Base-by-base conservation (phyloP, 2,797 vertebrate species). In the Pseudopleuronectes americanus region DNA sequence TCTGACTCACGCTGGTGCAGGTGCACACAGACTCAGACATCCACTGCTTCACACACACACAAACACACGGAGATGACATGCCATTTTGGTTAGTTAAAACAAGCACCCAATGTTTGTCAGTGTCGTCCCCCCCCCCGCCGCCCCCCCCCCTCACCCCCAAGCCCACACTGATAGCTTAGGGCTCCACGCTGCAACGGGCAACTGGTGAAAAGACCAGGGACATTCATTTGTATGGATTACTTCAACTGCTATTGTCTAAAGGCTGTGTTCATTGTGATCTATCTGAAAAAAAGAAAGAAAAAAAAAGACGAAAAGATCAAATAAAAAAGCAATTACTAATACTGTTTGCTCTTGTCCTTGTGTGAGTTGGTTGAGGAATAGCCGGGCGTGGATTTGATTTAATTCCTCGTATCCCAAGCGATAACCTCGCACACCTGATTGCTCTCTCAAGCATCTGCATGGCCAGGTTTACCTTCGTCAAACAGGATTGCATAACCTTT, bases 211-310 rank as follows among this genome's bases (percentile, higher is more conserved):
- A 90, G 86, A 91, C 94, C 93, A 94, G 91, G 94, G 93, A 94
- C 92, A 92, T 94, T 96, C 93, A 93, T 96, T 93, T 96, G 94
- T 96, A 94, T 95, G 94, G 91, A 95, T 96, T 95, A 95, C 96
- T 94, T 96, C 94, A 96, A 95, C 95, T 87, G 92, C 95, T 96
- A 93, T 95, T 96, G 95, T 97, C 96, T 95, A 96, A 95, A 95
- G 92, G 95, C 95, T 97, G 94, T 96, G 96, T 96, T 97, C 94
- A 96, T 95, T 96, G 95, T 97, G 96, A 97, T 94, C 93, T 96
- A 95, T 96, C 95, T 97, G 95, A 89, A 94, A 94, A 95, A 92
- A 93, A 23, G 93, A 58, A 23, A 26, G 92, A 96, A 95, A 96
- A 95, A 92, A 93, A 93, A 48, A 16, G 87, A 94, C 93, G 92